Evolutionary conservation across 2,113 vertebrate genomes (phyloP), one percentile per base, ranked within the genome.

Genomic region (Bagarius yarrelli): DNA sequence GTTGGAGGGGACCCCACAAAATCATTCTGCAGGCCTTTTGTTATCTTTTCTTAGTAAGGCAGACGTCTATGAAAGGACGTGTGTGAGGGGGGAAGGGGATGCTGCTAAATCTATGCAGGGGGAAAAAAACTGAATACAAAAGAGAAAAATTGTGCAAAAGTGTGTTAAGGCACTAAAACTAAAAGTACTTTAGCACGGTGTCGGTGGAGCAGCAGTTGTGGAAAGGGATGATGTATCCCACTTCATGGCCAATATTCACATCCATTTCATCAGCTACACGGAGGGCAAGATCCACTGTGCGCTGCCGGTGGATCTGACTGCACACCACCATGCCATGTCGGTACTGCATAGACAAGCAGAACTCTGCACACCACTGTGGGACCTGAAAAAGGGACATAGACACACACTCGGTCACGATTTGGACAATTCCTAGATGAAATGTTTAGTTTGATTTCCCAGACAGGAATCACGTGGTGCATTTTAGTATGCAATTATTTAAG

Each of bases 181-280:
- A 25, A n/a, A 71, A 21, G 19, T 93, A 98, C 95, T 95, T 95
- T 44, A 97, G 91, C 85, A 98, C 89, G 0, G 96, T 96, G 60
- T 95, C 94, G 0, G 86, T 78, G 8, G 90, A 88, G 60, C 93
- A 96, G 92, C 96, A 97, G 84, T 91, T 94, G 82, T 97, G 95
- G 67, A 94, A 93, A 0, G 95, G 94, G 73, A 96, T 81, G 21
- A 83, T 82, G 64, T 97, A 97, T 55, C 95, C 95, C 6, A 96
- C 96, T 87, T 98, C 96, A 0, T 96, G 96, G 34, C 96, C 95
- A 0, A 96, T 86, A 87, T 91, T 94, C 56, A 96, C 93, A 0
- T 97, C 95, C 96, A 98, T 97, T 69, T 97, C 95, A 0, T 97
- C 95, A 0, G 96, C 94, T 4, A 94, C 95, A 0, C 90, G 90